A percentile compares a stretch with the other conserved stretches of the same genome.
Conservation (phyloP, 2,888 invertebrate genomes). For the Aporophyla nigra region DNA sequence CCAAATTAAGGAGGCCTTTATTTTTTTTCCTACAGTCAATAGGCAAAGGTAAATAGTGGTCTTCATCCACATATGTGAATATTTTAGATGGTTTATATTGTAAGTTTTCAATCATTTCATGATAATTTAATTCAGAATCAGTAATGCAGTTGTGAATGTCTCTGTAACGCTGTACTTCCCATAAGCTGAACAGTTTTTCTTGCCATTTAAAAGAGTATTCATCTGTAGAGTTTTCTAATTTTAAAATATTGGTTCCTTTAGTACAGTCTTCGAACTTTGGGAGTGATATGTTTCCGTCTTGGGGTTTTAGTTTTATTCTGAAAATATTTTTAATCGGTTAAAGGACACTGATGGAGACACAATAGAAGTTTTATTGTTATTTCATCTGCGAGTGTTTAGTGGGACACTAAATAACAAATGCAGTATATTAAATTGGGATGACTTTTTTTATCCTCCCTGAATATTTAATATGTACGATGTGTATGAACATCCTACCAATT, state of each 20-base stretch:
- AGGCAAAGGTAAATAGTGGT: slow-evolving; percentile 86
- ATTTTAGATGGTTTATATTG: slow-evolving; percentile 78
- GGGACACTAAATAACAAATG: no score
- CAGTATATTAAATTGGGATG: not conserved
- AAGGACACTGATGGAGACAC: not conserved
- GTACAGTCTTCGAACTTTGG: slow-evolving; percentile 85
- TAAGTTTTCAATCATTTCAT: slow-evolving; percentile 77
- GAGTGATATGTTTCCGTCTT: slow-evolving; percentile 78
- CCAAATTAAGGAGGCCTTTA: slow-evolving; percentile 66
- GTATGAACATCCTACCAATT: not conserved
- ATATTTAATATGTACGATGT: not conserved
- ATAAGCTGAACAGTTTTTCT: slow-evolving; percentile 92
- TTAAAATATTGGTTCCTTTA: slow-evolving; percentile 69
- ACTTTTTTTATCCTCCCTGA: not conserved
- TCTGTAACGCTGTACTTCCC: slow-evolving; percentile 91
- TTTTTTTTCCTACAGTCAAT: slow-evolving; percentile 67
- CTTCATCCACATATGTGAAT: slow-evolving; percentile 92
- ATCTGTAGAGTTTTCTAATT: slow-evolving; percentile 72
- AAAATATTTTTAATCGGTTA: slow-evolving; percentile 6
- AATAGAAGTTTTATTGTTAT: not conserved
- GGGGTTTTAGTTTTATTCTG: slow-evolving; percentile 83
- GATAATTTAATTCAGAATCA: slow-evolving; percentile 88
- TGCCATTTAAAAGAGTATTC: slow-evolving; percentile 93
- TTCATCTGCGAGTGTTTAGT: not conserved
- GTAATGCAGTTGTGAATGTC: slow-evolving; percentile 92